Conservation (phyloP, 2,888 invertebrate species). For the Trachelus troglodyta region DNA sequence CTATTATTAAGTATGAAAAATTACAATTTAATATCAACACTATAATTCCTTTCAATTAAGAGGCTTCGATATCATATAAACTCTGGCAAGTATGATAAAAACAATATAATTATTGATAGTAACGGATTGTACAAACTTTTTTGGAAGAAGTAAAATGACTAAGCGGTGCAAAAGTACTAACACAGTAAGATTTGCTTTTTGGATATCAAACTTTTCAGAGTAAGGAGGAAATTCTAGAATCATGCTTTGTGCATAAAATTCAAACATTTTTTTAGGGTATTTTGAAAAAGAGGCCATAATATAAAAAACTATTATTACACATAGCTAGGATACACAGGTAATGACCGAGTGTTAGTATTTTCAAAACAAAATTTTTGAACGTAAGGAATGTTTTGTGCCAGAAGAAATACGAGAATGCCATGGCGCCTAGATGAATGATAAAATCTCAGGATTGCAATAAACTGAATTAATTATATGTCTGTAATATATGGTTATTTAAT, state of each 20-base stretch:
- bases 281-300: background rate
- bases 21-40: slow-evolving; percentile 2
- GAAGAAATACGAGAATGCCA: background rate
- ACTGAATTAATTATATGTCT: background rate
- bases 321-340: background rate
- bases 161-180: background rate
- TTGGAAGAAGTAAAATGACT: background rate
- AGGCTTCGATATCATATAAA: slow-evolving; percentile 17
- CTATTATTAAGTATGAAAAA: background rate
- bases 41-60: slow-evolving; percentile 8
- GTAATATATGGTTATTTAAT: background rate
- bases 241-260: background rate
- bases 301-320: no score
- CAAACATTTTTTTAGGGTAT: background rate
- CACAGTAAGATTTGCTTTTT: background rate
- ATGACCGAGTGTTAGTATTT: background rate
- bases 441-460: background rate
- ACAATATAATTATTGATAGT: slow-evolving; percentile 21
- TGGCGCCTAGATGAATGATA: background rate
- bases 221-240: slow-evolving; percentile 20
- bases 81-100: slow-evolving; percentile 23
- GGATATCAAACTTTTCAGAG: slow-evolving; percentile 26
- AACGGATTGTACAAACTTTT: background rate
- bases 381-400: background rate
- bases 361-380: background rate